phyloP scores from a whole-genome alignment of 2,888 invertebrate species.

The Podotricha telesiphe region DNA sequence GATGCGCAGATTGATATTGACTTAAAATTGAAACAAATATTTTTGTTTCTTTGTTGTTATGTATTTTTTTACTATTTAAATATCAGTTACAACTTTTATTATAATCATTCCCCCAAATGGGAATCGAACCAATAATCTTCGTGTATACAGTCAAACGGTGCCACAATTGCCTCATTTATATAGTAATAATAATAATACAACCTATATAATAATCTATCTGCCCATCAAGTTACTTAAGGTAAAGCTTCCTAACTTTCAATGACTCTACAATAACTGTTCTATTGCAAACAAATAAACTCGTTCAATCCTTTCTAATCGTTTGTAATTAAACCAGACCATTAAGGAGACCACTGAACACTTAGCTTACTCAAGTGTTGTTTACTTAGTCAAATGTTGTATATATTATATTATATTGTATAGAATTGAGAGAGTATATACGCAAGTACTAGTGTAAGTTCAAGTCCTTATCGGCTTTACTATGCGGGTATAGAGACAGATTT shows the following conservation, averaged over 20 bases:
- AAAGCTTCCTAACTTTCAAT: slow-evolving; percentile 2
- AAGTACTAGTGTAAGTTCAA: slow-evolving; percentile 26
- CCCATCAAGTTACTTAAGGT: background rate
- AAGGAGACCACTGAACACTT: slow-evolving; percentile 18
- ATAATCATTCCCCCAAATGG: no score
- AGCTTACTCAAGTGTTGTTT: slow-evolving; percentile 8
- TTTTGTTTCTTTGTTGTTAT: no score
- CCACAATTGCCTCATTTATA: no score
- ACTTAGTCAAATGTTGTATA: slow-evolving; percentile 34
- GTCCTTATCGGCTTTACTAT: slow-evolving; percentile 4
- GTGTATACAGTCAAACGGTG: no score
- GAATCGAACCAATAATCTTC: no score
- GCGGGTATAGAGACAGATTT: background rate
- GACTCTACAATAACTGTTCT: background rate
- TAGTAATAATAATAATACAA: no score
- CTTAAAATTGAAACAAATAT: no score
- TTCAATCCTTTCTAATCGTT: slow-evolving; percentile 18
- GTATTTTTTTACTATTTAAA: no score
- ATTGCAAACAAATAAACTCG: slow-evolving; percentile 9
- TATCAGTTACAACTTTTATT: no score
- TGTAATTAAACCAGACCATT: slow-evolving; percentile 14
- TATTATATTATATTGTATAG: slow-evolving; percentile 1
- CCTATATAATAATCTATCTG: no score
- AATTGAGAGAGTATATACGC: slow-evolving; percentile 28
- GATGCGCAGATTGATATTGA: no score